These are phyloP conservation scores for Pristionchus exspectatus DNA, from an alignment of 2,888 invertebrate genomes.

Conservation along the genomic window DNA sequence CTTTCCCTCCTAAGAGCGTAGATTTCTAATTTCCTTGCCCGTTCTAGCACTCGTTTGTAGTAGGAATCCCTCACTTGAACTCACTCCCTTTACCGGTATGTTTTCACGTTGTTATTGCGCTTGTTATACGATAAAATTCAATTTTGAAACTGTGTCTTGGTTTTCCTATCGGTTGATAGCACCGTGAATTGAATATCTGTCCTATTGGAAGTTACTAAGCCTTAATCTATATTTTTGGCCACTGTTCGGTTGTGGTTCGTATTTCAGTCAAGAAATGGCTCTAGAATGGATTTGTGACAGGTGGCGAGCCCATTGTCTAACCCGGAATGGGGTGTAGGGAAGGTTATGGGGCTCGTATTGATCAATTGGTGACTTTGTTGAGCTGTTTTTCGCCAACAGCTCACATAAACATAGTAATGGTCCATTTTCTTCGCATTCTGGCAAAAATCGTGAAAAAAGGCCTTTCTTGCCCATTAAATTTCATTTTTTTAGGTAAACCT, in stretches of 20 bases:
- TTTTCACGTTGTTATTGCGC: not conserved
- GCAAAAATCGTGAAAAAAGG: too few species aligned
- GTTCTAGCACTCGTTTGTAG: not conserved
- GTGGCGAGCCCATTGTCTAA: not conserved
- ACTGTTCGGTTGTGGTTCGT: not conserved
- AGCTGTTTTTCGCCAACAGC: not conserved
- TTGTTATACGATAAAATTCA: not conserved
- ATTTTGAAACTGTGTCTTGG: not conserved
- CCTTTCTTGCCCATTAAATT: not conserved
- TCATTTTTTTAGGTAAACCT: conserved; percentile 8
- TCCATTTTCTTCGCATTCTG: too few species aligned
- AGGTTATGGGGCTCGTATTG: not conserved
- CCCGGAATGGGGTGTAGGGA: not conserved
- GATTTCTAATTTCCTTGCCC: not conserved
- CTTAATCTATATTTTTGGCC: not conserved
- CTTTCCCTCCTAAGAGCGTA: not conserved
- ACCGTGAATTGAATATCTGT: conserved; percentile 24
- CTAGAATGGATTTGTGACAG: not conserved
- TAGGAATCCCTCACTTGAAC: not conserved
- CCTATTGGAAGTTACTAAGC: too few species aligned
- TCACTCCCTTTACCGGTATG: not conserved
- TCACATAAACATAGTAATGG: too few species aligned
- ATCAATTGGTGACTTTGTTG: not conserved
- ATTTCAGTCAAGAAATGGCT: not conserved
- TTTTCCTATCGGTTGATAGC: not conserved